Conservation (phyloP, 1,140 invertebrate species). For the Tetranychus urticae region DNA sequence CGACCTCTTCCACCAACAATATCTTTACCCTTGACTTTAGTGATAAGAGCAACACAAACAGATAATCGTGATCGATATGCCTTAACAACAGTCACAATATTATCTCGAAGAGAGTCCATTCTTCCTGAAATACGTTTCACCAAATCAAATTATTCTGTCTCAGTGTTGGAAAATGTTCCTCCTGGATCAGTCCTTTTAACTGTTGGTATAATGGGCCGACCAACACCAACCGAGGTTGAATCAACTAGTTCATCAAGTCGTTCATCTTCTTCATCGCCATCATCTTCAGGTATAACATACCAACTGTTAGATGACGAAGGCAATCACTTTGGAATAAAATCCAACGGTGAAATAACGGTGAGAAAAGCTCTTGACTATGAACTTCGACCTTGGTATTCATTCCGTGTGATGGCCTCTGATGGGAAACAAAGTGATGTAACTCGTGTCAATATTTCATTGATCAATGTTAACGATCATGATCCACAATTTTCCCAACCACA, state of each 20-base stretch:
- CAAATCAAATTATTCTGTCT: constrained; percentile 41
- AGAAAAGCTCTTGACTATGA: constrained; percentile 55
- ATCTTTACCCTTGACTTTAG: constrained; percentile 41
- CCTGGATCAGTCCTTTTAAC: constrained; percentile 31
- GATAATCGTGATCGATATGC: constrained; percentile 70
- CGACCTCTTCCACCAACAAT: constrained; percentile 27
- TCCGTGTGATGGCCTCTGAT: constrained; percentile 60
- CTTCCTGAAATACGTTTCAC: constrained; percentile 35
- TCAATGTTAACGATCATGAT: constrained; percentile 70
- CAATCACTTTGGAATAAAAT: constrained; percentile 4
- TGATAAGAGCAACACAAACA: constrained; percentile 55
- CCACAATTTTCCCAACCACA: constrained; percentile 60
- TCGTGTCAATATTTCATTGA: constrained; percentile 45
- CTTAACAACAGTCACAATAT: constrained; percentile 42
- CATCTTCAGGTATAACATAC: constrained; percentile 1
- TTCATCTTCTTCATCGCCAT: background rate
- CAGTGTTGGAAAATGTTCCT: constrained; percentile 45
- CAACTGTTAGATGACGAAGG: constrained; percentile 9
- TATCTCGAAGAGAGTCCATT: constrained; percentile 26
- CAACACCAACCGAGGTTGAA: background rate
- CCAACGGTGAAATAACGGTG: constrained; percentile 49
- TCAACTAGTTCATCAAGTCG: background rate
- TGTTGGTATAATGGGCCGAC: constrained; percentile 16
- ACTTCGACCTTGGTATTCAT: constrained; percentile 33
- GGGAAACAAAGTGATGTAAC: constrained; percentile 52